phyloP scores from a whole-genome alignment of 2,113 vertebrate genomes.

The Hydrochoerus hydrochaeris region DNA sequence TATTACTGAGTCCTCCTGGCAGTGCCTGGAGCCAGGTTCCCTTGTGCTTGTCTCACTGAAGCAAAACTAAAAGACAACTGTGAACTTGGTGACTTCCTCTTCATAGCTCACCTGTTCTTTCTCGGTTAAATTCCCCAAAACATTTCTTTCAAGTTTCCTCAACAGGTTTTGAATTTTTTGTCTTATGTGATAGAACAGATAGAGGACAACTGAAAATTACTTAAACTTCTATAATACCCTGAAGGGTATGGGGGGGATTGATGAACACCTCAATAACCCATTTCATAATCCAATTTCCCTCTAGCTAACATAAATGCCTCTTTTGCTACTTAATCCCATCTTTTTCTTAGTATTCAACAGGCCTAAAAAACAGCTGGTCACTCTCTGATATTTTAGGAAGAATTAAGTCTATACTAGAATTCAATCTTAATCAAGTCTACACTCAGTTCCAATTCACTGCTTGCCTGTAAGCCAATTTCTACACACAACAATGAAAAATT shows the following conservation, averaged over 20 bases:
- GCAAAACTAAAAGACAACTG: neutral
- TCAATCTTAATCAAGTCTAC: conserved; percentile 36
- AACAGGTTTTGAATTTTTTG: neutral
- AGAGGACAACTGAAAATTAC: neutral
- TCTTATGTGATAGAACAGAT: neutral
- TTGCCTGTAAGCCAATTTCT: neutral
- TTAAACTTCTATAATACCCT: conserved; percentile 11
- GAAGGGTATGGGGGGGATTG: neutral
- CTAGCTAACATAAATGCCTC: conserved; percentile 15
- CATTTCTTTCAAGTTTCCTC: neutral
- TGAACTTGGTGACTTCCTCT: neutral
- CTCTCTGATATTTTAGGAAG: neutral
- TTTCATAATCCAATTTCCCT: conserved; percentile 36
- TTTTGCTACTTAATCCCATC: conserved; percentile 16
- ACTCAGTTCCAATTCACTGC: conserved; percentile 50
- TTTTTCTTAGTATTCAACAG: neutral
- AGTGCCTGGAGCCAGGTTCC: too few species aligned
- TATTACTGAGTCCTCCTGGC: accelerated
- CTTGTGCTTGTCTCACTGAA: neutral
- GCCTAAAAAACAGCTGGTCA: conserved; percentile 33
- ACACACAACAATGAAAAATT: neutral
- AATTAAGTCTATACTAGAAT: neutral
- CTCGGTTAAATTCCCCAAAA: neutral
- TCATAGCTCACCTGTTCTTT: neutral
- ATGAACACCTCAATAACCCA: neutral